Base-by-base conservation (phyloP, 2,888 invertebrate genomes). In the Synanthedon vespiformis region DNA sequence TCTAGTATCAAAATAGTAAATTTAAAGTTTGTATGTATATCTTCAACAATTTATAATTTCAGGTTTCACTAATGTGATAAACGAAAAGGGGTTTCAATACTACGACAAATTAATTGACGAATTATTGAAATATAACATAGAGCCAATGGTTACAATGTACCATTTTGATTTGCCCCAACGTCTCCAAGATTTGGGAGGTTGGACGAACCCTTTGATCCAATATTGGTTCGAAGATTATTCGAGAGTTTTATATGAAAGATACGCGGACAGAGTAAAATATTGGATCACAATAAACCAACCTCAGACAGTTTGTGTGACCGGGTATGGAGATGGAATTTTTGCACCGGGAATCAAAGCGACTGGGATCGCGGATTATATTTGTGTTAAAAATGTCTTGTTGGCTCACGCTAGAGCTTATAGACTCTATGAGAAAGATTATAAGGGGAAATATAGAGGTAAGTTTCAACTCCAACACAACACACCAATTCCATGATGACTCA, bases 281-380 rank as follows among this genome's bases (percentile, higher is more conserved):
- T 92, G 91, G 90, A 80, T 90, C 1, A 91, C 91, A 0, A 72
- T 91, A 1, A 91, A 92, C 65, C 91, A 92, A 58, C 91, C 91
- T 0, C 77, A 74, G 51, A 65, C 72, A 1, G 69, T 81, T 5
- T 88, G 87, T 52, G 57, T 75, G 1, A 70, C 71, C 0, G 89
- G 89, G 0, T 92, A 91, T 61, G 86, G 82, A 0, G 64, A 59
- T 1, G 67, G 57, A 0, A 40, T 52, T 0, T 60, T 71, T 55
- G 78, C 86, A 0, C 87, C 86, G 0, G 81, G 71, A 1, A 48
- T 88, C 0, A 64, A 72, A 11, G 61, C 72, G 0, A 72, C 73
- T 0, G 89, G 87, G 0, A 56, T 85, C 1, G 86, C 74, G 0
- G 88, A 83, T n/a, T 90, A 91, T 59, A 57, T 88, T 40, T 90